Evolutionary conservation across 2,888 invertebrate species (phyloP).

Genomic region (Frankliniella fusca): DNA sequence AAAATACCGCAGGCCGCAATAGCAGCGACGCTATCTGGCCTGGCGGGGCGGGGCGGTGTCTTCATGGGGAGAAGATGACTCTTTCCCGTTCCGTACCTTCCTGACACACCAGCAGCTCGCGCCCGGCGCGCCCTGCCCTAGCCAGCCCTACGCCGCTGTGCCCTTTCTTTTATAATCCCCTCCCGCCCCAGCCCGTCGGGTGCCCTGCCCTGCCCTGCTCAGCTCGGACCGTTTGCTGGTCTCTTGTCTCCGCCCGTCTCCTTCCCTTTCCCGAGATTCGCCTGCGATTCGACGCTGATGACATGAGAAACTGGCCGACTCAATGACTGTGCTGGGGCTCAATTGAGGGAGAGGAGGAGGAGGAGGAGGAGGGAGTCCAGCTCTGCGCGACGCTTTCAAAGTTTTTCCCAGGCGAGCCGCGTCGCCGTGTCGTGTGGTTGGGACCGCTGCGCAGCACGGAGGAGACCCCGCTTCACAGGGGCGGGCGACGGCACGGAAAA

Average conservation of each 20-base stretch:
- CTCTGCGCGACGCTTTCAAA: neutral
- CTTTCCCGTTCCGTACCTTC: too few species aligned
- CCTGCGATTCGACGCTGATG: neutral
- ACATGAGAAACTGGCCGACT: conserved; percentile 22
- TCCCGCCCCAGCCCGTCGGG: neutral
- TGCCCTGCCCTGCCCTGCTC: neutral
- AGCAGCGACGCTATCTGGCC: neutral
- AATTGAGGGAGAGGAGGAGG: neutral
- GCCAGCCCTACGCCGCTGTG: neutral
- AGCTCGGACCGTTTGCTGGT: too few species aligned
- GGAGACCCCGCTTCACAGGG: too few species aligned
- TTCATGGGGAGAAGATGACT: too few species aligned
- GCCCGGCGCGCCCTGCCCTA: too few species aligned
- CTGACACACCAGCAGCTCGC: too few species aligned
- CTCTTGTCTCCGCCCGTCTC: neutral
- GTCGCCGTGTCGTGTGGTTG: too few species aligned
- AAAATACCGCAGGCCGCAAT: conserved; percentile 13
- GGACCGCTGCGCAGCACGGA: too few species aligned
- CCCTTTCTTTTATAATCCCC: too few species aligned
- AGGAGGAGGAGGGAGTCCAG: neutral
- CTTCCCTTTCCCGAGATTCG: neutral
- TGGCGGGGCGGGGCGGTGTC: neutral
- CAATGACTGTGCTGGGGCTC: neutral
- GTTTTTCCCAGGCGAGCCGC: too few species aligned
- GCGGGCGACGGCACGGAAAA: neutral